Evolutionary conservation across 2,113 vertebrate species (phyloP).

Genomic region (Rissa tridactyla): DNA sequence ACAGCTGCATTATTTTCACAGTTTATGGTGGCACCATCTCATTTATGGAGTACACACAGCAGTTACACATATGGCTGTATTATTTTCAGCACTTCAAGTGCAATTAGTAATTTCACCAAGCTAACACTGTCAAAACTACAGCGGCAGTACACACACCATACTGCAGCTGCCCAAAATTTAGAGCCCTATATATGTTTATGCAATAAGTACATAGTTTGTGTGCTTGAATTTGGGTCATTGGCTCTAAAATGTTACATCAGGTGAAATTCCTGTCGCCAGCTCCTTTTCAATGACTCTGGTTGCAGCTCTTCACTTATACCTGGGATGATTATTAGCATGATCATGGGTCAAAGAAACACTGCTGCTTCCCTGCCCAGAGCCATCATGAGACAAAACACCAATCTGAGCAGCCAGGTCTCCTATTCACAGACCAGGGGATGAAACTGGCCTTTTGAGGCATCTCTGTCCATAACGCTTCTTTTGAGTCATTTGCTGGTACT

Average conservation of each 20-base stretch:
- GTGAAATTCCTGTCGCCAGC: background rate
- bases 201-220: background rate
- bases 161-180: slow-evolving; percentile 7
- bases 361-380: background rate
- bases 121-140: slow-evolving; percentile 27
- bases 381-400: background rate
- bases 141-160: background rate
- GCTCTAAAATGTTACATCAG: background rate
- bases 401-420: background rate
- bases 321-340: background rate
- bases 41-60: slow-evolving; percentile 58
- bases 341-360: background rate
- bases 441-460: background rate
- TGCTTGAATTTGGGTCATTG: background rate
- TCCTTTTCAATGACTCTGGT: background rate
- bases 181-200: background rate
- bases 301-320: background rate
- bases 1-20: slow-evolving; percentile 54
- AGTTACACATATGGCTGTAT: slow-evolving; percentile 62
- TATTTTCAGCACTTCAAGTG: slow-evolving; percentile 42
- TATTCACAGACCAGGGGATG: background rate
- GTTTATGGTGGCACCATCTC: slow-evolving; percentile 43
- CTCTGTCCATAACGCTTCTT: background rate
- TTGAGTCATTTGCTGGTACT: background rate
- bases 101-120: slow-evolving; percentile 44